Conservation (phyloP, 2,888 invertebrate species). For the Aphidoletes aphidimyza region DNA sequence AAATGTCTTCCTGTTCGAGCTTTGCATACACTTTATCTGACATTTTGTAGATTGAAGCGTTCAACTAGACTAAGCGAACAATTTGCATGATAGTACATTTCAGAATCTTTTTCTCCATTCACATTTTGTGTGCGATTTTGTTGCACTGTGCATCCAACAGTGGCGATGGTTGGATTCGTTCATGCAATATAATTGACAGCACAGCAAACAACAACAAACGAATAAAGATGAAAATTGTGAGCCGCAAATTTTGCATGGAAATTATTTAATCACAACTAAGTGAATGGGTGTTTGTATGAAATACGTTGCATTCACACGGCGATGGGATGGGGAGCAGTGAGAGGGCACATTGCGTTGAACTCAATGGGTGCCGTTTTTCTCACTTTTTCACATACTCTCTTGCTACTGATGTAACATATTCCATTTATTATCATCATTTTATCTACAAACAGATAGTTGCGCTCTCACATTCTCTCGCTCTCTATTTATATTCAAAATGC, state of each 20-base stretch:
- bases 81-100: background rate
- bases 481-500: background rate
- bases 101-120: background rate
- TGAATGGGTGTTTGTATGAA: background rate
- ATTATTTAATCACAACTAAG: background rate
- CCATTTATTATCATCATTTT: background rate
- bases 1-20: conserved; percentile 1
- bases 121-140: too few relatives aligned
- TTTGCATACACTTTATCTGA: conserved; percentile 4
- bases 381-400: background rate
- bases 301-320: background rate
- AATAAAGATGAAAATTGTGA: conserved; percentile 2
- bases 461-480: background rate
- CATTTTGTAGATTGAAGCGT: conserved; percentile 9
- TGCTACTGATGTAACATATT: background rate
- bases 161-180: too few relatives aligned
- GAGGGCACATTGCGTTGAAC: too few relatives aligned
- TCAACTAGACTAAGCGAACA: background rate
- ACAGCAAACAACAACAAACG: background rate
- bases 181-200: too few relatives aligned
- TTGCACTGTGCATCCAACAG: too few relatives aligned
- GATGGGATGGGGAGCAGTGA: too few relatives aligned
- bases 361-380: background rate
- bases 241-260: background rate
- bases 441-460: background rate